phyloP scores from a whole-genome alignment of 1,140 invertebrate species.

The Manduca sexta region DNA sequence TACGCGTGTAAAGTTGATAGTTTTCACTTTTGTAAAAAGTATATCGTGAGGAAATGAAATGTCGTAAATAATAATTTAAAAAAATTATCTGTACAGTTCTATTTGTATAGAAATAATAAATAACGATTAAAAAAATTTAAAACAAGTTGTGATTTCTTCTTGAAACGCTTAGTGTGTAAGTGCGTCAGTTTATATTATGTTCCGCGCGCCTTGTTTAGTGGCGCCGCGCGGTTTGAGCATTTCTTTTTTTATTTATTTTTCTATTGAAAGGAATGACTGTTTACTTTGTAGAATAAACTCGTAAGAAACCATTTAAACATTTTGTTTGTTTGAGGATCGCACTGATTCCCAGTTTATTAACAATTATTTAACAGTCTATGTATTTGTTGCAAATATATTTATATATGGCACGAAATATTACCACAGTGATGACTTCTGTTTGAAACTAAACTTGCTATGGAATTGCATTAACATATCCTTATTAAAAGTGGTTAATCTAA shows the following conservation, averaged over 20 bases:
- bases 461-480: too few relatives aligned
- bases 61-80: conserved; percentile 73
- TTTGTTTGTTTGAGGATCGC: conserved; percentile 54
- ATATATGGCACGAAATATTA: too few relatives aligned
- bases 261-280: conserved; percentile 64
- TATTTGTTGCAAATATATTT: neutral
- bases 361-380: neutral
- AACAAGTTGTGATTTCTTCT: conserved; percentile 70
- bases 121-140: conserved; percentile 69
- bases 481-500: too few relatives aligned
- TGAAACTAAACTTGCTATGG: too few relatives aligned
- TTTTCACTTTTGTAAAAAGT: conserved; percentile 75
- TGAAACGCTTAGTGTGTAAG: conserved; percentile 46
- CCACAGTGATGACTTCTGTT: too few relatives aligned
- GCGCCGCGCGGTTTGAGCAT: conserved; percentile 37
- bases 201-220: conserved; percentile 29
- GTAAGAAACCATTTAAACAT: conserved; percentile 60
- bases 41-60: conserved; percentile 68
- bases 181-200: conserved; percentile 25
- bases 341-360: conserved; percentile 11
- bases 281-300: conserved; percentile 70
- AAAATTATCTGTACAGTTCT: conserved; percentile 73
- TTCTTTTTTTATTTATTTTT: conserved; percentile 60
- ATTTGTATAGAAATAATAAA: conserved; percentile 75
- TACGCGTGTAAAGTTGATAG: conserved; percentile 68